Evolutionary conservation across 2,888 invertebrate species (phyloP).

Genomic region (Acronicta leporina): DNA sequence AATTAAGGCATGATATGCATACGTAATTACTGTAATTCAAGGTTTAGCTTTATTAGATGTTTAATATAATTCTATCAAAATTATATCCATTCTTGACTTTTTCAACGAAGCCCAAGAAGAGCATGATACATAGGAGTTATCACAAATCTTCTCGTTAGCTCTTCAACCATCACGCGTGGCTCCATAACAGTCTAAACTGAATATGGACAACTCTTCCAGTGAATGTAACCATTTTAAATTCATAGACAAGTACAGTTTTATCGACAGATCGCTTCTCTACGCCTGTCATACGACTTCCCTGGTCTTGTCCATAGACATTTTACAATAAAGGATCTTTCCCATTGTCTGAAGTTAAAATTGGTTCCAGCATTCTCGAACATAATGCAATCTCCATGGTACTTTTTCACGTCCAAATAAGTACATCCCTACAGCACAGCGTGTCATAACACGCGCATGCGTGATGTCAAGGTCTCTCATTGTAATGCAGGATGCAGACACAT

Average conservation of each 20-base stretch:
- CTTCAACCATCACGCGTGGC: no score
- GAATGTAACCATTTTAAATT: no score
- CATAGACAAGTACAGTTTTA: no score
- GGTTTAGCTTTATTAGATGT: not conserved
- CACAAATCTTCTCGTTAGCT: no score
- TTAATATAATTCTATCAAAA: no score
- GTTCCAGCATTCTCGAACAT: not conserved
- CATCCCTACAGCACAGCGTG: slow-evolving; percentile 25
- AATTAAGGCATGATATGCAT: slow-evolving; percentile 30
- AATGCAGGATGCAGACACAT: slow-evolving; percentile 32
- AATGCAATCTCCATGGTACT: slow-evolving; percentile 7
- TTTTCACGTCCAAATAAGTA: slow-evolving; percentile 13
- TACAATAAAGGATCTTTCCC: no score
- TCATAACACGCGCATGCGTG: slow-evolving; percentile 29
- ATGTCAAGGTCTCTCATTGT: slow-evolving; percentile 52
- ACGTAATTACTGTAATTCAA: slow-evolving; percentile 13
- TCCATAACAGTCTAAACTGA: no score
- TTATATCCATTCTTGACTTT: not conserved
- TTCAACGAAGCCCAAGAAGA: not conserved
- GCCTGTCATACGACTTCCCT: no score
- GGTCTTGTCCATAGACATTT: no score
- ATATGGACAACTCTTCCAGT: no score
- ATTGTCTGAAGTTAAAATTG: not conserved
- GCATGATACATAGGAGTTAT: no score
- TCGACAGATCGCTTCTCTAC: no score